phyloP scores from a whole-genome alignment of 1,140 invertebrate genomes.

The Lepidurus couesii region DNA sequence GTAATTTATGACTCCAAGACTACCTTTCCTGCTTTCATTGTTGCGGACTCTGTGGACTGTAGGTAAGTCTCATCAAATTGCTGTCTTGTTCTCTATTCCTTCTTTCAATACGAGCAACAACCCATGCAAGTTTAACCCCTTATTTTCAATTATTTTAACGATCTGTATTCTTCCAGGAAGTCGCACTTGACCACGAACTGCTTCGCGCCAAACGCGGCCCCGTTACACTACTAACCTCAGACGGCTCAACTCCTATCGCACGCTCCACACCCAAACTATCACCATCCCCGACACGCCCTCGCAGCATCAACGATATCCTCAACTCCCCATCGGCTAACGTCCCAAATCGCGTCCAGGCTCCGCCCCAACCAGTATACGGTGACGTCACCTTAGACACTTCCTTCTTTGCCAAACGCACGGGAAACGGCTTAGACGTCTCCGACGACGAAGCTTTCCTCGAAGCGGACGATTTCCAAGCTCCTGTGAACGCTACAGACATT shows the following conservation, averaged over 20 bases:
- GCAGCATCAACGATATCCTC: slow-evolving; percentile 4
- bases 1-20: slow-evolving; percentile 14
- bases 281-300: neutral
- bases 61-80: slow-evolving; percentile 12
- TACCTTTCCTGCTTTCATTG: neutral
- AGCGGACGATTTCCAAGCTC: neutral
- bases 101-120: too few species aligned
- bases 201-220: neutral
- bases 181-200: slow-evolving; percentile 9
- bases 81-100: neutral
- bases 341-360: neutral
- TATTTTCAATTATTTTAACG: too few species aligned
- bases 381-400: neutral
- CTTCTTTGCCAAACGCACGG: neutral
- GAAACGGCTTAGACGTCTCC: neutral
- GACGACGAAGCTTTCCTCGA: slow-evolving; percentile 34
- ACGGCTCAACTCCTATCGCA: neutral
- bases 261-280: neutral
- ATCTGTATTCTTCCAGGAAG: neutral
- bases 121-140: too few species aligned
- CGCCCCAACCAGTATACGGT: too few species aligned
- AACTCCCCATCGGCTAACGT: neutral
- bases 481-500: slow-evolving; percentile 27
- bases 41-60: slow-evolving; percentile 7
- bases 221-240: neutral